Conservation (phyloP, 2,888 invertebrate species). For the Cheilosia vernalis region DNA sequence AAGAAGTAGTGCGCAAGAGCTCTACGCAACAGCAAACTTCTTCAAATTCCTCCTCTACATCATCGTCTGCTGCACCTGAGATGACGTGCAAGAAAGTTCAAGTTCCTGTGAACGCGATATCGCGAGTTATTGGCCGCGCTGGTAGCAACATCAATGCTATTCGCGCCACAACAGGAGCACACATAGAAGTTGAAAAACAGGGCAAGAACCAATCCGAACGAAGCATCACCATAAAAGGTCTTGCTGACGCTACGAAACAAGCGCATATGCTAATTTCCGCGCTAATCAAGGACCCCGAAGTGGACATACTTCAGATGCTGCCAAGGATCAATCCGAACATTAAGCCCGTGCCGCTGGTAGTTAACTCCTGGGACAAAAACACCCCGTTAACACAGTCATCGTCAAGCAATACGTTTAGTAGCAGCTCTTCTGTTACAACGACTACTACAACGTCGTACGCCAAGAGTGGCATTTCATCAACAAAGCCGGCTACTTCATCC, state of each 20-base stretch:
- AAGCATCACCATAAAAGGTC: slow-evolving; percentile 97
- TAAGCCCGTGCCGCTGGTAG: slow-evolving; percentile 77
- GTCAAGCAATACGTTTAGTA: slow-evolving; percentile 44
- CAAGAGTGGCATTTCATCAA: slow-evolving; percentile 77
- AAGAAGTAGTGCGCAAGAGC: slow-evolving; percentile 96
- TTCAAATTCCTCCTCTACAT: slow-evolving; percentile 77
- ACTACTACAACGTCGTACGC: slow-evolving; percentile 78
- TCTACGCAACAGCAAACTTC: slow-evolving; percentile 84
- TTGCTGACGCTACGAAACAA: slow-evolving; percentile 95
- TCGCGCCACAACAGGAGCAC: slow-evolving; percentile 97
- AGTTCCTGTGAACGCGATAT: slow-evolving; percentile 97
- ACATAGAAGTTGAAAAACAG: slow-evolving; percentile 99
- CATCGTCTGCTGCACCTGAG: slow-evolving; percentile 79
- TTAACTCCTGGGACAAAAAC: slow-evolving; percentile 83
- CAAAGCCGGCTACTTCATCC: slow-evolving; percentile 76
- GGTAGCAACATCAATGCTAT: slow-evolving; percentile 99
- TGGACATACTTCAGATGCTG: slow-evolving; percentile 92
- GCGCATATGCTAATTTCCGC: slow-evolving; percentile 95
- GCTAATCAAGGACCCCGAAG: slow-evolving; percentile 97
- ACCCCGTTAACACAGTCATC: slow-evolving; percentile 77
- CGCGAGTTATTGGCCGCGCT: slow-evolving; percentile 97
- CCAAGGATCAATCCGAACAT: slow-evolving; percentile 85
- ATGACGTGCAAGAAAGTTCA: slow-evolving; percentile 93
- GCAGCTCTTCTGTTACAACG: slow-evolving; percentile 78
- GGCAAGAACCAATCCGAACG: slow-evolving; percentile 96